phyloP scores from a whole-genome alignment of 2,113 vertebrate genomes.

The Pseudopipra pipra region DNA sequence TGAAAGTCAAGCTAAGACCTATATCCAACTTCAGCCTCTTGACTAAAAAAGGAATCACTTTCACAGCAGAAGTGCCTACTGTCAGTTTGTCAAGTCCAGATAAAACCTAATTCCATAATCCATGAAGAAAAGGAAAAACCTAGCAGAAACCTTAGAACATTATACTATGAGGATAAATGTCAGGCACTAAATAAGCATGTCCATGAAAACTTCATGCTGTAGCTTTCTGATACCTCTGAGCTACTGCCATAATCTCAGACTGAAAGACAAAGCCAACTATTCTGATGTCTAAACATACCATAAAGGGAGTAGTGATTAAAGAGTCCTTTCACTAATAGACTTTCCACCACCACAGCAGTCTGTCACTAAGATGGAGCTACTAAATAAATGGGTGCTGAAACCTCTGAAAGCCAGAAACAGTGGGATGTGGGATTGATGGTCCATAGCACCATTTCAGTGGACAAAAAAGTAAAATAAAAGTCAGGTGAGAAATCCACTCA shows the following conservation, averaged over 20 bases:
- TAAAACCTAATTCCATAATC: constrained; percentile 50
- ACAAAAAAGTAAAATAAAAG: background rate
- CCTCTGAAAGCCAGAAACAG: background rate
- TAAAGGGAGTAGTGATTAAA: background rate
- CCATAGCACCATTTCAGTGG: background rate
- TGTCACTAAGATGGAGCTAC: background rate
- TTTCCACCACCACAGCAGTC: background rate
- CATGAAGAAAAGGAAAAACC: background rate
- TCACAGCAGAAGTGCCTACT: background rate
- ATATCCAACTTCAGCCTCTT: background rate
- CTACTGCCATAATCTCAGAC: background rate
- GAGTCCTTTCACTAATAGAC: background rate
- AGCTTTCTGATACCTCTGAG: background rate
- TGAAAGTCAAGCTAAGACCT: background rate
- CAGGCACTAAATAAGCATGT: background rate
- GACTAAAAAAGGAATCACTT: background rate
- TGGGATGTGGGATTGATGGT: background rate
- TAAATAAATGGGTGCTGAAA: background rate
- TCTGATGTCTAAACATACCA: background rate
- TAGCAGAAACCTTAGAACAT: background rate
- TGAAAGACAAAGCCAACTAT: background rate
- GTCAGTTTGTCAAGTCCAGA: background rate
- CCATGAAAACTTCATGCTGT: background rate
- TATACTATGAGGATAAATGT: background rate
- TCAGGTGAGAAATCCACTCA: background rate